Evolutionary conservation across 2,888 invertebrate genomes (phyloP), one percentile per base, ranked within the genome.

Genomic region (Acleris sparsana): DNA sequence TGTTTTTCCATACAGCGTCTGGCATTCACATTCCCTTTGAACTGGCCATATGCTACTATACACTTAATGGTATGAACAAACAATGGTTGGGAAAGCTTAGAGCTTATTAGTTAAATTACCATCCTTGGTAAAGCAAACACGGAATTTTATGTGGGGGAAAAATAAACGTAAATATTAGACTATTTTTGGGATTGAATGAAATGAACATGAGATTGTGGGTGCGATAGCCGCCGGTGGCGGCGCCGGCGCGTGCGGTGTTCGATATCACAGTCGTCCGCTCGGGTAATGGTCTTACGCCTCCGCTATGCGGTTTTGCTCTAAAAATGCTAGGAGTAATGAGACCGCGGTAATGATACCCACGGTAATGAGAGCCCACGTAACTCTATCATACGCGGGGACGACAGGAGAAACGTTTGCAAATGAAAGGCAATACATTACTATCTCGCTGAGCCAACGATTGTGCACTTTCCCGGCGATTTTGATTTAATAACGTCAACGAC

Each of bases 341-440:
- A 78, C 70, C 79, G 74, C 75, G 80, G 73, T 84, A 85, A 86
- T 84, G 80, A 83, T 85, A 87, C 84, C 84, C 75, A 74, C 73
- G 72, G 84, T 86, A 88, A 88, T 82, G 80, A 84, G 85, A 88
- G 80, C 77, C 80, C 75, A 73, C 80, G 87, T 85, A 87, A 88
- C 85, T 86, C 83, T 86, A 88, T 87, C 87, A 87, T 85, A 86
- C 75, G 83, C 81, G 80, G 80, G 80, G 80, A 39, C 80, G 84
- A 80, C 81, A 73, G 78, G 87, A 86, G 88, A 89, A 88, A 90
- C 82, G 79, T 84, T 85, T 83, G 80, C 86, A 82, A 87, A 88
- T 82, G 88, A 87, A 87, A 89, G 86, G 82, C 78, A 83, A 87
- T 85, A 85, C 82, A 79, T 85, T 79, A 82, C 73, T 70, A 75